A percentile compares a stretch with the other conserved stretches of the same genome.
phyloP scores from a whole-genome alignment of 1,140 invertebrate genomes.

The Dendrolimus punctatus region DNA sequence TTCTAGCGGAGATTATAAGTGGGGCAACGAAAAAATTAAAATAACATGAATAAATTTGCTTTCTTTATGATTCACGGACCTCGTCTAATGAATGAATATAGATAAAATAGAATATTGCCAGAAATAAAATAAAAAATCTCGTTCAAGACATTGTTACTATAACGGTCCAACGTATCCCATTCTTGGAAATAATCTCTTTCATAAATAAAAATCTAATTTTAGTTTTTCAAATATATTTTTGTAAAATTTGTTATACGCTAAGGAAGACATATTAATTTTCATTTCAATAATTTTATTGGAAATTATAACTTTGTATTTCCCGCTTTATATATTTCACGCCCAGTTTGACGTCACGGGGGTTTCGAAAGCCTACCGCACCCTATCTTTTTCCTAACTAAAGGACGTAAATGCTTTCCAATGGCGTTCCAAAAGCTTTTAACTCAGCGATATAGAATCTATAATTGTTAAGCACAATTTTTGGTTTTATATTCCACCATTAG shows the following conservation, averaged over 20 bases:
- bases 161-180: no score
- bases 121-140: no score
- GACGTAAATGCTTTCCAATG: slow-evolving; percentile 21
- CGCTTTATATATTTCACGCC: slow-evolving; percentile 59
- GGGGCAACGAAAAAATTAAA: no score
- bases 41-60: no score
- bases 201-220: no score
- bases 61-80: no score
- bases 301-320: slow-evolving; percentile 13
- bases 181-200: no score
- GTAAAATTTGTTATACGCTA: background rate
- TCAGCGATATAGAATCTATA: slow-evolving; percentile 13
- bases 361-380: slow-evolving; percentile 65
- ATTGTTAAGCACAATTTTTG: slow-evolving; percentile 27
- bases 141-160: no score
- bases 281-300: slow-evolving; percentile 16
- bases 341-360: slow-evolving; percentile 72
- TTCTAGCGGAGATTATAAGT: no score
- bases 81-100: no score
- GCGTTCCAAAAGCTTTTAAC: slow-evolving; percentile 14
- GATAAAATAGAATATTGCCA: no score
- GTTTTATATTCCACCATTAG: slow-evolving; percentile 31
- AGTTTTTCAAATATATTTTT: background rate
- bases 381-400: slow-evolving; percentile 33
- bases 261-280: background rate